Percentiles rank a stretch among this genome's conserved stretches.
Evolutionary conservation across 2,888 invertebrate species (phyloP).

Genomic region (Erynnis tages): DNA sequence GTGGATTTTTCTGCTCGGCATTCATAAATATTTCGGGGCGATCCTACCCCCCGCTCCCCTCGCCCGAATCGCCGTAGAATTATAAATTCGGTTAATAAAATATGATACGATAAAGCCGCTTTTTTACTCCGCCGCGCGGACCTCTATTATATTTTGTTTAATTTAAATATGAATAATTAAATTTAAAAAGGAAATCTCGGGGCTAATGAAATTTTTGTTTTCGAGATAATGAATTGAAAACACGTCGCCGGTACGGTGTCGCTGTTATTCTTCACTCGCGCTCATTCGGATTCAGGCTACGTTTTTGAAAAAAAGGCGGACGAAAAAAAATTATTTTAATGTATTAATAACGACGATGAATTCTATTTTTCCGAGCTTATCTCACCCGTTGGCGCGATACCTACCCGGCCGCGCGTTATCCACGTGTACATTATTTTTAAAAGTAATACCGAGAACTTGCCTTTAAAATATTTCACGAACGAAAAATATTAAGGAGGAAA

Average conservation of each 20-base stretch:
- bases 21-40: slow-evolving; percentile 78
- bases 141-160: slow-evolving; percentile 82
- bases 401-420: slow-evolving; percentile 32
- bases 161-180: slow-evolving; percentile 82
- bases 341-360: slow-evolving; percentile 71
- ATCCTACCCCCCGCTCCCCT: slow-evolving; percentile 41
- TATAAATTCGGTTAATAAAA: slow-evolving; percentile 81
- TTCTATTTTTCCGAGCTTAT: slow-evolving; percentile 66
- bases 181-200: slow-evolving; percentile 79
- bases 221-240: slow-evolving; percentile 82
- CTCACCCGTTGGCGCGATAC: slow-evolving; percentile 55
- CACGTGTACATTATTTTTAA: slow-evolving; percentile 36
- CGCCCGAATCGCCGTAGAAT: slow-evolving; percentile 75
- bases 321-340: slow-evolving; percentile 55
- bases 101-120: slow-evolving; percentile 79
- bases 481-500: slow-evolving; percentile 8
- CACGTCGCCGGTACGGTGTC: slow-evolving; percentile 65
- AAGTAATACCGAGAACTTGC: slow-evolving; percentile 8
- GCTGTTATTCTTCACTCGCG: slow-evolving; percentile 73
- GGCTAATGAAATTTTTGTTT: slow-evolving; percentile 81
- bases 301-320: slow-evolving; percentile 51
- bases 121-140: slow-evolving; percentile 59
- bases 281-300: slow-evolving; percentile 74
- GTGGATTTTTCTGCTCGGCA: slow-evolving; percentile 80
- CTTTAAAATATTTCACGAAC: slow-evolving; percentile 6